These are phyloP conservation scores for Taenioides sp. DNA, from an alignment of 2,797 vertebrate genomes.

Conservation along the genomic window DNA sequence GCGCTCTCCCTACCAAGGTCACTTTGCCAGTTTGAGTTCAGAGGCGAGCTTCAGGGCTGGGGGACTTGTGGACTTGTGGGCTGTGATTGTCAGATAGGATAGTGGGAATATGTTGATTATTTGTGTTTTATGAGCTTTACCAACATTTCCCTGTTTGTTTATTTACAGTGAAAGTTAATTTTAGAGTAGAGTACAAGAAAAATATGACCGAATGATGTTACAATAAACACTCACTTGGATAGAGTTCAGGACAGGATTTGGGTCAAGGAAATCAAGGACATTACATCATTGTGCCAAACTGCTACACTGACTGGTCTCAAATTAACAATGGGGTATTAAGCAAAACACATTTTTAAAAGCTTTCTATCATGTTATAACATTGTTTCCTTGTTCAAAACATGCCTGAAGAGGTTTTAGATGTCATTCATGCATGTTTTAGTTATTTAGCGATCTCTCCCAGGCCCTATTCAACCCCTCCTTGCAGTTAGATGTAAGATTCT, in stretches of 20 bases:
- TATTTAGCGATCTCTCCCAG: too few relatives aligned
- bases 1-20: constrained; percentile 65
- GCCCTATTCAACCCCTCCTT: too few relatives aligned
- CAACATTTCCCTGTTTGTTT: background rate
- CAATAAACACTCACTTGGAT: too few relatives aligned
- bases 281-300: background rate
- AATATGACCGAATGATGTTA: too few relatives aligned
- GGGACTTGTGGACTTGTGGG: constrained; percentile 40
- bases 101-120: background rate
- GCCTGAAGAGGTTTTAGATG: too few relatives aligned
- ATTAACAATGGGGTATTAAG: background rate
- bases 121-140: background rate
- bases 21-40: constrained; percentile 61
- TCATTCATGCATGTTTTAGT: too few relatives aligned
- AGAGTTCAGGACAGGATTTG: background rate
- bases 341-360: too few relatives aligned
- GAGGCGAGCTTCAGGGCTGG: constrained; percentile 51
- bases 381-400: too few relatives aligned
- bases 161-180: background rate
- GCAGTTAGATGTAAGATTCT: too few relatives aligned
- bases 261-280: background rate
- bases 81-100: background rate
- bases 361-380: too few relatives aligned
- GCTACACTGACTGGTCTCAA: background rate
- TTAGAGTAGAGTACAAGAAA: background rate